Evolutionary conservation across 2,888 invertebrate genomes (phyloP).

Genomic region (Pachliopta kotzebuea): DNA sequence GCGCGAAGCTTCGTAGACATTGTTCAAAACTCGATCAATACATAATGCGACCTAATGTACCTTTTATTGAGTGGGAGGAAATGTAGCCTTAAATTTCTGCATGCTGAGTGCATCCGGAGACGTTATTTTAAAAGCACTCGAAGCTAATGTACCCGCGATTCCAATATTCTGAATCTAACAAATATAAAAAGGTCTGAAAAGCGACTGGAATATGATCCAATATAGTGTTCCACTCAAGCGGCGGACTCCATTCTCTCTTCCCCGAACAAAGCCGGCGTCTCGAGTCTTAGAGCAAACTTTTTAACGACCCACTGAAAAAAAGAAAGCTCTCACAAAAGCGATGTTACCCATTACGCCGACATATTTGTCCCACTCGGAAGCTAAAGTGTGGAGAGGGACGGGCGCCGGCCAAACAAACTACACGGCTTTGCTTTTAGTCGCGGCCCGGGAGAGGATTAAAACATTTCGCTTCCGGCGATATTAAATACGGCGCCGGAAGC

Average conservation of each 20-base stretch:
- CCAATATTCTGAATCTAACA: slow-evolving; percentile 8
- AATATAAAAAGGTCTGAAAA: slow-evolving; percentile 19
- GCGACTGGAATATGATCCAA: slow-evolving; percentile 27
- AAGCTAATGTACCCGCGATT: background rate
- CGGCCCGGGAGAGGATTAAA: slow-evolving; percentile 41
- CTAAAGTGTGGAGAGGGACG: slow-evolving; percentile 32
- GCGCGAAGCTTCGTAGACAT: too few species aligned
- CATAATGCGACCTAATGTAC: too few species aligned
- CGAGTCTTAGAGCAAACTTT: slow-evolving; percentile 44
- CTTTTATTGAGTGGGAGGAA: too few species aligned
- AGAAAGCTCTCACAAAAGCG: slow-evolving; percentile 29
- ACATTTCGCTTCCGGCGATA: slow-evolving; percentile 31
- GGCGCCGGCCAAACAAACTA: slow-evolving; percentile 49
- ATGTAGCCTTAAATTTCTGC: background rate
- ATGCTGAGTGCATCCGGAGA: background rate
- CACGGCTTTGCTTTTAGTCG: slow-evolving; percentile 57
- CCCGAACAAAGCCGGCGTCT: slow-evolving; percentile 30
- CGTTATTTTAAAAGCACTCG: slow-evolving; percentile 19
- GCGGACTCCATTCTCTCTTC: slow-evolving; percentile 13
- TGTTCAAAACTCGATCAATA: too few species aligned
- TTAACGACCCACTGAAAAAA: slow-evolving; percentile 44
- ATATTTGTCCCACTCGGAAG: slow-evolving; percentile 28
- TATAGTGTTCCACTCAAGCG: slow-evolving; percentile 25
- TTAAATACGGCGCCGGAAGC: slow-evolving; percentile 28
- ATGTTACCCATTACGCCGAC: slow-evolving; percentile 30